Evolutionary conservation across 1,140 invertebrate genomes (phyloP).

Genomic region (Steinernema feltiae): DNA sequence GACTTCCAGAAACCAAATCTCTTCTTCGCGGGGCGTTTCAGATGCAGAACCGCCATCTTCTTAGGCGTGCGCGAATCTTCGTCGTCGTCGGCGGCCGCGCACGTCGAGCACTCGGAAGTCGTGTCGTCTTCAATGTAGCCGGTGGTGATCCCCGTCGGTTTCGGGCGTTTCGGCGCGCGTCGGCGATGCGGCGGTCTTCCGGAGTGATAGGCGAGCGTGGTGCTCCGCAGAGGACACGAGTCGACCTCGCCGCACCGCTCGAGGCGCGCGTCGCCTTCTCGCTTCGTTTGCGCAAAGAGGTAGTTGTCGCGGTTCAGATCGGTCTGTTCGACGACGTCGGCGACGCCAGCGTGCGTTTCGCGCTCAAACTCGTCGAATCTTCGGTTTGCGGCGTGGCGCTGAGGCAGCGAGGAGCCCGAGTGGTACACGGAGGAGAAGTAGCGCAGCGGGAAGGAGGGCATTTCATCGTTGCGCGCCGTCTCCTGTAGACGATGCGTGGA

Average conservation of each 20-base stretch:
- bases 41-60: conserved; percentile 18
- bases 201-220: background rate
- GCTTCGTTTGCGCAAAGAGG: background rate
- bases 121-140: background rate
- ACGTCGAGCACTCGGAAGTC: background rate
- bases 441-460: conserved; percentile 22
- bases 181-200: background rate
- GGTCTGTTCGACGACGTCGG: conserved; percentile 29
- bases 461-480: conserved; percentile 20
- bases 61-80: conserved; percentile 21
- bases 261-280: background rate
- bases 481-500: background rate
- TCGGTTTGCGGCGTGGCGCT: conserved; percentile 10
- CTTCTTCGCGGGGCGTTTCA: conserved; percentile 35
- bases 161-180: conserved; percentile 15
- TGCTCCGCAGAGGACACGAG: background rate
- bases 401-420: conserved; percentile 30
- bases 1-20: conserved; percentile 34
- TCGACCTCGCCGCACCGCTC: background rate
- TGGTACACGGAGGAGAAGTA: conserved; percentile 31
- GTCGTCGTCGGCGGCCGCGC: background rate
- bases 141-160: background rate
- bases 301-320: conserved; percentile 22
- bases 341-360: conserved; percentile 28
- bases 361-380: conserved; percentile 20